Evolutionary conservation across 2,888 invertebrate genomes (phyloP).

Genomic region (Sinohyriopsis cumingii): DNA sequence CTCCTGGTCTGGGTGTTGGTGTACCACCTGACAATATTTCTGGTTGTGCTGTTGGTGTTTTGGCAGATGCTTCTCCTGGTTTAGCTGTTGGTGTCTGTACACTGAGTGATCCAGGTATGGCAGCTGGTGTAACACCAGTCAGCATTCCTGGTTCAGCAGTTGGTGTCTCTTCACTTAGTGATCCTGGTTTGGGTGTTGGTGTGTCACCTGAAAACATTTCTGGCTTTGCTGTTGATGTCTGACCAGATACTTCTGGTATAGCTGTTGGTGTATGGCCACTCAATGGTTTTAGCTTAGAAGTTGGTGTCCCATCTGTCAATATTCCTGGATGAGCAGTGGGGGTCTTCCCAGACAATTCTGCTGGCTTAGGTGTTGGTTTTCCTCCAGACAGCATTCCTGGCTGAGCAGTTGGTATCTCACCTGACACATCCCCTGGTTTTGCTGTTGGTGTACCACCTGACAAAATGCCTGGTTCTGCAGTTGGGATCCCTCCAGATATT

Average conservation of each 20-base stretch:
- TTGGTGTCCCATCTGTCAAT: constrained; percentile 8
- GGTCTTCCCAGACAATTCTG: constrained; percentile 9
- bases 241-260: constrained; percentile 24
- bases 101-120: constrained; percentile 10
- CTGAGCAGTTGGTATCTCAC: constrained; percentile 24
- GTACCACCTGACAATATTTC: constrained; percentile 13
- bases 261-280: constrained; percentile 29
- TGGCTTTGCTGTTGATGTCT: constrained; percentile 30
- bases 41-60: constrained; percentile 27
- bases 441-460: constrained; percentile 25
- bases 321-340: constrained; percentile 28
- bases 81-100: constrained; percentile 22
- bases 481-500: constrained; percentile 21
- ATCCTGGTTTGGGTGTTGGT: constrained; percentile 28
- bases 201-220: constrained; percentile 15
- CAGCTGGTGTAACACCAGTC: constrained; percentile 22
- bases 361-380: too few relatives aligned
- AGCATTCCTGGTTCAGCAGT: constrained; percentile 22
- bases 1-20: constrained; percentile 22
- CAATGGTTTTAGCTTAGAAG: not conserved
- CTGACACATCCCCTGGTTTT: constrained; percentile 20
- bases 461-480: constrained; percentile 15
- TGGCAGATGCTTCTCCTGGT: constrained; percentile 13
- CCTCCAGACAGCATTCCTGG: constrained; percentile 19
- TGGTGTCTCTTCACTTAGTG: constrained; percentile 14